Conservation (phyloP, 2,888 invertebrate species). For the Nemurella pictetii region DNA sequence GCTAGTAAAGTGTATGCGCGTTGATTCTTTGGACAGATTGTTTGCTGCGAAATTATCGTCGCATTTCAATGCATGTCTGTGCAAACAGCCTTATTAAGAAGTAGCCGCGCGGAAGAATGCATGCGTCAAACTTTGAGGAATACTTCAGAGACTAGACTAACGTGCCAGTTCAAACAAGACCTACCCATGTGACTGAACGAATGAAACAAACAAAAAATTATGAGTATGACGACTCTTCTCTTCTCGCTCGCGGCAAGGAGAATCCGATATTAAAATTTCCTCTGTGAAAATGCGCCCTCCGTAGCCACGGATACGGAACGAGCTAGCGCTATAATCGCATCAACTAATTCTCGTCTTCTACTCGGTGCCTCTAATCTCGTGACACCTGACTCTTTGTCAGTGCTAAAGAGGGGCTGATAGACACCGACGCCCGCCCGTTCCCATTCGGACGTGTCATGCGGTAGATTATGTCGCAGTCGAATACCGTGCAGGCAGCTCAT, state of each 20-base stretch:
- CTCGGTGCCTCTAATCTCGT: constrained; percentile 1
- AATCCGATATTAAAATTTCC: background rate
- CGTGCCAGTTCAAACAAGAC: background rate
- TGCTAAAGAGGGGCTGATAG: background rate
- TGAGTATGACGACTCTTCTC: background rate
- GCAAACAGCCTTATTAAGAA: background rate
- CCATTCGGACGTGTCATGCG: background rate
- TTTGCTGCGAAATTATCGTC: background rate
- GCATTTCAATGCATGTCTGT: background rate
- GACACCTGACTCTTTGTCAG: background rate
- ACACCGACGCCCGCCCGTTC: background rate
- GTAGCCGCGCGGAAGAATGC: background rate
- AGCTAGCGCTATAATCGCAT: constrained; percentile 22
- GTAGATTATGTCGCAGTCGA: background rate
- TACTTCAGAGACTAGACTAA: background rate
- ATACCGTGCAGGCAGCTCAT: background rate
- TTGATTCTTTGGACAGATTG: background rate
- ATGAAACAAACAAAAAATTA: background rate
- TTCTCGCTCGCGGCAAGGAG: background rate
- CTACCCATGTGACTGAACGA: background rate
- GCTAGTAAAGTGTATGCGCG: background rate
- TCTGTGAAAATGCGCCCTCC: background rate
- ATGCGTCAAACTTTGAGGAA: background rate
- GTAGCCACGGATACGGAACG: background rate
- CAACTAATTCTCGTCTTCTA: background rate